Conservation (phyloP, 2,113 vertebrate genomes). For the Seriola rivoliana region DNA sequence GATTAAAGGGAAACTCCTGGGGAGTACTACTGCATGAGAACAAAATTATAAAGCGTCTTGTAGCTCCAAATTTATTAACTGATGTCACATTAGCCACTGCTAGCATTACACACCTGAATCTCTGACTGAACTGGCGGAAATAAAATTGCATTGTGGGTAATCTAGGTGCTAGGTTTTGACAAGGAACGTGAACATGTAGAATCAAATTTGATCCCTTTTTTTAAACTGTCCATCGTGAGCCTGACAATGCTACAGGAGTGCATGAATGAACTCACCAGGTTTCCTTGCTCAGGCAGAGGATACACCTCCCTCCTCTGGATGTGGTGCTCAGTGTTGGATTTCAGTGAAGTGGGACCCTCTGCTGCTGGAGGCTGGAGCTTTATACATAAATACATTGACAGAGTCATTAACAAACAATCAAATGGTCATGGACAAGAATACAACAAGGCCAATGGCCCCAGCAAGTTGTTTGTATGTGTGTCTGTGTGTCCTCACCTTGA, state of each 20-base stretch:
- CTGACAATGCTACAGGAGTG: background rate
- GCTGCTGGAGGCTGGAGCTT: conserved; percentile 68
- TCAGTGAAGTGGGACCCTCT: conserved; percentile 28
- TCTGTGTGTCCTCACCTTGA: conserved; percentile 81
- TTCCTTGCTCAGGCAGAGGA: conserved; percentile 63
- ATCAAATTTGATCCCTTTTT: background rate
- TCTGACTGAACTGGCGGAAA: background rate
- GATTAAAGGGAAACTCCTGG: no score
- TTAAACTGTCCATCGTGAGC: background rate
- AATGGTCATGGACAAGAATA: conserved; percentile 15
- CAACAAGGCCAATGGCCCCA: background rate
- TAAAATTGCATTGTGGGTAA: background rate
- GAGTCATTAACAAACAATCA: conserved; percentile 27
- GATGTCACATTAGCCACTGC: background rate
- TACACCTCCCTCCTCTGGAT: conserved; percentile 64
- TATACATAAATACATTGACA: background rate
- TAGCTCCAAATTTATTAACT: no score
- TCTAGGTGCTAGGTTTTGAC: background rate
- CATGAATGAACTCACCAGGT: conserved; percentile 73
- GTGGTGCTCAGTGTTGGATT: conserved; percentile 51
- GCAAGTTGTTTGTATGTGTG: background rate
- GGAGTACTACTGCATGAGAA: no score
- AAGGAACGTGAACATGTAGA: background rate
- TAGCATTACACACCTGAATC: background rate
- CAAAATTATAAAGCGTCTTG: no score